A percentile compares a stretch with the other conserved stretches of the same genome.
Evolutionary conservation across 2,888 invertebrate genomes (phyloP).

Genomic region (Augochlorella aurata): DNA sequence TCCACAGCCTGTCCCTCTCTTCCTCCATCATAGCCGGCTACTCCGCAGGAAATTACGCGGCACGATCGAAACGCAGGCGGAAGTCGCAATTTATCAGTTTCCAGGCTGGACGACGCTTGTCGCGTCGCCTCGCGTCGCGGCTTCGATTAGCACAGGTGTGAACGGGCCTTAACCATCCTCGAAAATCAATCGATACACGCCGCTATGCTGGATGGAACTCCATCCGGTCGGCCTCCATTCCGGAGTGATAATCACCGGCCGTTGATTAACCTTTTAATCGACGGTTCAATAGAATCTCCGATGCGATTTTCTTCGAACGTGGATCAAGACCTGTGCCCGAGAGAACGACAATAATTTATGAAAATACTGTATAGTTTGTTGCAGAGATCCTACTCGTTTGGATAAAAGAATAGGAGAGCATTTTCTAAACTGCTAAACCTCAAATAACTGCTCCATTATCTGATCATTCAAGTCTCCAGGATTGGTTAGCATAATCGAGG

Average conservation of each 20-base stretch:
- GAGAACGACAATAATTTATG: too few species aligned
- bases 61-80: conserved; percentile 79
- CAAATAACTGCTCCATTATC: too few species aligned
- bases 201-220: neutral
- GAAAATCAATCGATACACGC: conserved; percentile 58
- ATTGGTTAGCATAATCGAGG: too few species aligned
- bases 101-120: conserved; percentile 66
- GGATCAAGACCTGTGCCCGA: neutral
- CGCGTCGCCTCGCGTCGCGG: conserved; percentile 60
- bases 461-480: too few species aligned
- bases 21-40: conserved; percentile 62
- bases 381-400: too few species aligned
- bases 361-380: too few species aligned
- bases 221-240: conserved; percentile 1
- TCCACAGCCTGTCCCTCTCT: conserved; percentile 70
- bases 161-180: conserved; percentile 46
- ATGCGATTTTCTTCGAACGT: neutral
- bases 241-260: neutral
- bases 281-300: neutral
- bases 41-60: conserved; percentile 80
- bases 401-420: too few species aligned
- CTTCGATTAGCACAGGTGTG: conserved; percentile 58
- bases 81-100: conserved; percentile 81
- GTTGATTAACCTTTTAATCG: neutral
- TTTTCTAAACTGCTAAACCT: too few species aligned